A percentile compares a stretch with the other conserved stretches of the same genome.
Evolutionary conservation across 2,888 invertebrate species (phyloP).

Genomic region (Blomia tropicalis): DNA sequence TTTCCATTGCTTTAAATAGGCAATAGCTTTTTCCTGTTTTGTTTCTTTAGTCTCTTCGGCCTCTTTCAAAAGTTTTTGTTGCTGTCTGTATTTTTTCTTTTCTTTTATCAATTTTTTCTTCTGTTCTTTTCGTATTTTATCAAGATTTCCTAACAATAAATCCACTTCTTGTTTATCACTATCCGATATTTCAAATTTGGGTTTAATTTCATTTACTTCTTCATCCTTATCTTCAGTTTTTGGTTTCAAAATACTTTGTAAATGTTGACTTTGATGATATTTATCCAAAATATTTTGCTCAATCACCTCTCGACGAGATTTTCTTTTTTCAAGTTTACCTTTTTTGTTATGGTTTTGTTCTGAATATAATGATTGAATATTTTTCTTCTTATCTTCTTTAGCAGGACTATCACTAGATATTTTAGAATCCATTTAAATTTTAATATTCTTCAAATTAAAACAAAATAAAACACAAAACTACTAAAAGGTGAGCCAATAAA

Average conservation of each 20-base stretch:
- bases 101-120: not conserved
- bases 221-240: not conserved
- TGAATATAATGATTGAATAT: no score
- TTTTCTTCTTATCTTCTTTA: no score
- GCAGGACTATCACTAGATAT: no score
- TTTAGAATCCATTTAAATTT: no score
- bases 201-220: not conserved
- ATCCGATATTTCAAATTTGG: no score
- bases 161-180: not conserved
- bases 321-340: no score
- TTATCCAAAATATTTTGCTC: not conserved
- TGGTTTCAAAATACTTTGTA: not conserved
- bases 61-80: not conserved
- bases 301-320: not conserved
- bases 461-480: no score
- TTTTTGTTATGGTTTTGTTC: no score
- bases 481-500: no score
- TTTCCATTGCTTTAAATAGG: slow-evolving; percentile 13
- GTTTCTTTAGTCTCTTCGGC: not conserved
- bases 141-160: not conserved
- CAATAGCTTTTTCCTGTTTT: slow-evolving; percentile 5
- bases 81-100: slow-evolving; percentile 8
- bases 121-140: not conserved
- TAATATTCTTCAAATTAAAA: no score
- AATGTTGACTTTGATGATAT: not conserved